Evolutionary conservation across 23 tunicate species (phyloP).

Genomic region (Halocynthia aurantium): DNA sequence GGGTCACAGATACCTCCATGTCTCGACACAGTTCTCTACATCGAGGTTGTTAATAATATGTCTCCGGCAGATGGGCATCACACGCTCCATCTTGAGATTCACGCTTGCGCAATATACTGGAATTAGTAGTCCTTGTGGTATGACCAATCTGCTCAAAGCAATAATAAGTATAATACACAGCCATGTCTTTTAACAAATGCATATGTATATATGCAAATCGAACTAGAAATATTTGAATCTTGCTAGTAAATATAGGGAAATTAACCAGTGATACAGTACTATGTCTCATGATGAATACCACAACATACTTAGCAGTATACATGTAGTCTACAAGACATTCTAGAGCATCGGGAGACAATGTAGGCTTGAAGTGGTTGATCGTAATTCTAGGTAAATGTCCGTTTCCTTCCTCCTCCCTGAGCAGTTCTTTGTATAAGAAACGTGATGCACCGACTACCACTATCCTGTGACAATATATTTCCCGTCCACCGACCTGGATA

Average conservation of each 20-base stretch:
- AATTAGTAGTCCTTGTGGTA: constrained; percentile 29
- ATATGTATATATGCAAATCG: no score
- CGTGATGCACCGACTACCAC: constrained; percentile 54
- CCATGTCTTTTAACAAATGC: no score
- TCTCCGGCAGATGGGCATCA: constrained; percentile 57
- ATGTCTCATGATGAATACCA: no score
- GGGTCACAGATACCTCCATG: constrained; percentile 39
- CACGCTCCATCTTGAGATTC: constrained; percentile 57
- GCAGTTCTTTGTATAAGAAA: constrained; percentile 48
- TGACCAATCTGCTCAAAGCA: constrained; percentile 25
- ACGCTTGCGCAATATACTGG: constrained; percentile 54
- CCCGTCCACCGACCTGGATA: constrained; percentile 51
- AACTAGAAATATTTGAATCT: no score
- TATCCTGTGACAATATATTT: constrained; percentile 63
- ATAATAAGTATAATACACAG: no score
- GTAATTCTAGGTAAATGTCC: constrained; percentile 53
- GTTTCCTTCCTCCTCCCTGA: constrained; percentile 43
- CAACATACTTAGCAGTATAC: constrained; percentile 60
- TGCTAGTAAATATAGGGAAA: no score
- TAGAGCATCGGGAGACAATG: constrained; percentile 44
- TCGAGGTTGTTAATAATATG: constrained; percentile 36
- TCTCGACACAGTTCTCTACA: constrained; percentile 41
- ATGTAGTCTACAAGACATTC: constrained; percentile 65
- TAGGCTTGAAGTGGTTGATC: constrained; percentile 24
- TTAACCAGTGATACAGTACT: no score